Evolutionary conservation across 2,888 invertebrate genomes (phyloP), one percentile per base, ranked within the genome.

Genomic region (Penaeus monodon): DNA sequence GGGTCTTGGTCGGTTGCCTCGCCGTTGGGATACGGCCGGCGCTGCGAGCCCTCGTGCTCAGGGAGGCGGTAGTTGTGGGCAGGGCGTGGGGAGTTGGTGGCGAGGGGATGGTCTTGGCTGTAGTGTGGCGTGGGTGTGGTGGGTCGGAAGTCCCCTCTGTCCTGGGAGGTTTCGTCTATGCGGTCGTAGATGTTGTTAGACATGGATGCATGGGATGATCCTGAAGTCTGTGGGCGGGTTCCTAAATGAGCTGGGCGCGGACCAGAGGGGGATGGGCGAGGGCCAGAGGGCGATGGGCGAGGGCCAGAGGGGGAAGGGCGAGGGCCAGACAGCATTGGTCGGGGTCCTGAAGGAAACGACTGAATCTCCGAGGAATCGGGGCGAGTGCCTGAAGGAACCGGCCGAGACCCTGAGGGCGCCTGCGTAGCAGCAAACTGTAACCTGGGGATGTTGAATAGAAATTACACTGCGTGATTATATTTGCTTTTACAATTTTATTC

Each of bases 361-460:
- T 44, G 44, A 6, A 10, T 81, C 49, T 63, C 73, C 22, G 44
- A 63, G n/a, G 33, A 24, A 29, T 14, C 44, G 57, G 33, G 63
- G 17, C 44, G 70, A 70, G 38, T 63, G 44, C 27, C 49, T 27
- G 63, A 22, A 27, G 24, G 44, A 27, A 24, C 17, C 17, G 73
- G 24, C 27, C 33, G 49, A 24, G 79, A 57, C 20, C 57, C 29
- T 57, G 70, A 49, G 24, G 49, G 83, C 1, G 76, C 65, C 66
- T 84, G 84, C 6, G 84, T 84, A 20, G 84, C 84, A 1, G 77
- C 84, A n/a, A 77, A 78, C 70, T 84, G 70, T 68, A 81, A 49
- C 44, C 81, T 81, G 81, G 68, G 66, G 29, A 65, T 33, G 44
- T 24, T 0, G 29, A 20, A 27, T 49, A 24, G 63, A 20, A 76